Conservation (phyloP, 2,113 vertebrate species). For the Scophthalmus maximus region DNA sequence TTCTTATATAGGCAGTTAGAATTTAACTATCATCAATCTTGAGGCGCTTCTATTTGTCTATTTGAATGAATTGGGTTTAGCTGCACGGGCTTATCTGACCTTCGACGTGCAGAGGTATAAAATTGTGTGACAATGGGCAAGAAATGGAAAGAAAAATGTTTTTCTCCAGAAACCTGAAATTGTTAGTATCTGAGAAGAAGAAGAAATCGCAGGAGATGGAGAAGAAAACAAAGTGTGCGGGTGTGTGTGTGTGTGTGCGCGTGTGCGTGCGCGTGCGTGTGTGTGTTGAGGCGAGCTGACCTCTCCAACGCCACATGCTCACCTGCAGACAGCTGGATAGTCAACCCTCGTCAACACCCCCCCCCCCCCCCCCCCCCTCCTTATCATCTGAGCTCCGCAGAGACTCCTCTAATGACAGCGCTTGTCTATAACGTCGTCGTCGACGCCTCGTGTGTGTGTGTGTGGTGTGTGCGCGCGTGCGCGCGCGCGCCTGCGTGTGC, state of each 20-base stretch:
- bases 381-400: slow-evolving; percentile 91
- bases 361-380: slow-evolving; percentile 77
- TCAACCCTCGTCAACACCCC: slow-evolving; percentile 49
- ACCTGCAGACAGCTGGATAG: slow-evolving; percentile 72
- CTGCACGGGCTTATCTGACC: too few species aligned
- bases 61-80: too few species aligned
- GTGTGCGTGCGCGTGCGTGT: slow-evolving; percentile 14
- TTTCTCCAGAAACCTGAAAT: too few species aligned
- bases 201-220: too few species aligned
- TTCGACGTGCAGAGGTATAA: too few species aligned
- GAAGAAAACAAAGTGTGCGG: too few species aligned
- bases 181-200: too few species aligned
- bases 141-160: background rate
- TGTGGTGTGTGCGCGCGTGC: slow-evolving; percentile 45
- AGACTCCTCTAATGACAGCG: slow-evolving; percentile 92
- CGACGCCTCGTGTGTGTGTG: slow-evolving; percentile 75
- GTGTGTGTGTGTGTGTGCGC: background rate
- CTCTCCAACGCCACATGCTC: slow-evolving; percentile 58
- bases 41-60: background rate
- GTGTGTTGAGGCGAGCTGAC: slow-evolving; percentile 43
- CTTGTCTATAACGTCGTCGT: slow-evolving; percentile 96
- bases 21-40: background rate
- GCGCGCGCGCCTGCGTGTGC: slow-evolving; percentile 40
- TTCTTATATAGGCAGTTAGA: background rate
- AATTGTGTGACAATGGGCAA: too few species aligned